A percentile compares a stretch with the other conserved stretches of the same genome.
These are phyloP conservation scores for Ostrea edulis DNA, from an alignment of 1,140 invertebrate genomes.

Conservation along the genomic window DNA sequence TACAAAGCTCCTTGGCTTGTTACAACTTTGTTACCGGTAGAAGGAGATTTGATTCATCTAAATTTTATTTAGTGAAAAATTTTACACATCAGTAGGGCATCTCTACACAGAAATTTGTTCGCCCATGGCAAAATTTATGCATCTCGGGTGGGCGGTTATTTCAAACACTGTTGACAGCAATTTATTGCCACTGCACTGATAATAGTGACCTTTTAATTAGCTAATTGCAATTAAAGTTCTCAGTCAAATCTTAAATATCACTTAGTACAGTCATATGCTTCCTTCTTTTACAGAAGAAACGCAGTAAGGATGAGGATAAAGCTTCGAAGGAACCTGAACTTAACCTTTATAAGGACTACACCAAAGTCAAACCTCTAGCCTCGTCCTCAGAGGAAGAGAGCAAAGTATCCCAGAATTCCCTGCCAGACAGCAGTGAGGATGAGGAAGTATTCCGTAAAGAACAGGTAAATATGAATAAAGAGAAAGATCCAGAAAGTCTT, in stretches of 20 bases:
- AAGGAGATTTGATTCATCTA: no score
- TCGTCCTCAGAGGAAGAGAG: slow-evolving; percentile 66
- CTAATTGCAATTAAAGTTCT: no score
- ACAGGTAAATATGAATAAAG: not conserved
- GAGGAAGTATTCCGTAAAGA: slow-evolving; percentile 64
- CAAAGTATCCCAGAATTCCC: slow-evolving; percentile 57
- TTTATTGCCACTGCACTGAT: not conserved
- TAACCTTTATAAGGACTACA: slow-evolving; percentile 75
- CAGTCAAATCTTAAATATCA: not conserved
- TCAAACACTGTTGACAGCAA: no score
- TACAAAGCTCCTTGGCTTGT: no score
- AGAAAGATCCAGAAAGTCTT: not conserved
- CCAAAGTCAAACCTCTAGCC: slow-evolving; percentile 81
- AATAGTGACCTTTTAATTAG: not conserved
- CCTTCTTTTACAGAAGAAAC: slow-evolving; percentile 40
- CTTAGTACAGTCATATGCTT: not conserved
- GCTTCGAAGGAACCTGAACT: slow-evolving; percentile 77
- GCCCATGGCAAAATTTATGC: no score
- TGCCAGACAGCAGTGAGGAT: slow-evolving; percentile 64
- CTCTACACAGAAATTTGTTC: no score
- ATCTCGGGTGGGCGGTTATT: no score
- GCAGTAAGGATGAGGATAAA: slow-evolving; percentile 60
- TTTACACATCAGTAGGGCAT: no score
- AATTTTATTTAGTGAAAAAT: no score
- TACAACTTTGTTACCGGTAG: no score